These are phyloP conservation scores for Stegophylla sp. DNA, from an alignment of 2,888 invertebrate species.

Conservation along the genomic window DNA sequence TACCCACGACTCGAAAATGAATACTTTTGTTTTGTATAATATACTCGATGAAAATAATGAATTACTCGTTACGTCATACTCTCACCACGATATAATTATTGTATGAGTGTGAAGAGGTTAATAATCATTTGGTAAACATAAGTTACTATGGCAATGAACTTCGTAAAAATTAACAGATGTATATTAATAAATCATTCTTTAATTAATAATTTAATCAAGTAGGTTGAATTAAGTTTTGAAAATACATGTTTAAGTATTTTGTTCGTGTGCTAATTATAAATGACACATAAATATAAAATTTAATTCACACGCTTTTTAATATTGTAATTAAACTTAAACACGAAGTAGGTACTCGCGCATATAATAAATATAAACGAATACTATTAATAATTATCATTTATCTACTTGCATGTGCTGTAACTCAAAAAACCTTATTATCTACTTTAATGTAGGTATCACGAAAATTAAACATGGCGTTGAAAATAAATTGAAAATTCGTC, in stretches of 20 bases:
- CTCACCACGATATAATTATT: background rate
- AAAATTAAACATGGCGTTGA: background rate
- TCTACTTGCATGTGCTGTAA: background rate
- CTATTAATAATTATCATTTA: too few relatives aligned
- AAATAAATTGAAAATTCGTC: background rate
- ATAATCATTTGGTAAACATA: slow-evolving; percentile 7
- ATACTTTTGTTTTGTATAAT: slow-evolving; percentile 1
- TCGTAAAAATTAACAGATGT: background rate
- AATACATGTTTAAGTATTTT: background rate
- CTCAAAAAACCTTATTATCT: background rate
- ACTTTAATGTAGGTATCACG: slow-evolving; percentile 4
- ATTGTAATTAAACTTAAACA: too few relatives aligned
- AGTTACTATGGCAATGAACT: slow-evolving; percentile 20
- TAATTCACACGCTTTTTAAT: background rate
- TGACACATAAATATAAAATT: background rate
- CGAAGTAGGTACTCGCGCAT: background rate
- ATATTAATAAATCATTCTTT: slow-evolving; percentile 6
- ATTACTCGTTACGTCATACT: background rate
- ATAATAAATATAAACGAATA: too few relatives aligned
- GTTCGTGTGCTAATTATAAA: too few relatives aligned
- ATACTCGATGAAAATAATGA: background rate
- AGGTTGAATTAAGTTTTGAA: background rate
- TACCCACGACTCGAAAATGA: background rate
- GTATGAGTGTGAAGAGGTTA: background rate
- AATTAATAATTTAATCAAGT: slow-evolving; percentile 7